phyloP scores from a whole-genome alignment of 64 coral and sea anemone genomes.

The Pocillopora damicornis region DNA sequence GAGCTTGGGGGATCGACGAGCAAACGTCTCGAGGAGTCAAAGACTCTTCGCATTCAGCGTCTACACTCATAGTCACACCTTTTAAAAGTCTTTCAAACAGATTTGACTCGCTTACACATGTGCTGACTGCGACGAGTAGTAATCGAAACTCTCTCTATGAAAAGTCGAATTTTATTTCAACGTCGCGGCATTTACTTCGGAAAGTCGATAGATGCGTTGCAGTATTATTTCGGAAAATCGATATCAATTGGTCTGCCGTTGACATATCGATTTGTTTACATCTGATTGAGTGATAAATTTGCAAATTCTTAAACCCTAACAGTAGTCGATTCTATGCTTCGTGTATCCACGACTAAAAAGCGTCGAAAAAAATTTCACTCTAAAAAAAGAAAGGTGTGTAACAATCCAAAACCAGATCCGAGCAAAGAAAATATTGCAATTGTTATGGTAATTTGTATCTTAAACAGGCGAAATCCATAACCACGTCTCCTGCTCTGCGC shows the following conservation, averaged over 20 bases:
- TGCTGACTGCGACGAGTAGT: constrained; percentile 3
- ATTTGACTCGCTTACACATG: neutral
- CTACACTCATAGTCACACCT: neutral
- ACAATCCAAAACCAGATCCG: constrained; percentile 43
- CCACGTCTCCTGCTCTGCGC: constrained; percentile 59
- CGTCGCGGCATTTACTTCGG: constrained; percentile 5
- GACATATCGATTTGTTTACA: constrained; percentile 22
- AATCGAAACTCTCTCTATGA: neutral
- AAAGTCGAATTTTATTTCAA: constrained; percentile 8
- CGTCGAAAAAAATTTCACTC: too few species aligned
- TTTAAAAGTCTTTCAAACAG: neutral
- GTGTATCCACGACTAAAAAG: too few species aligned
- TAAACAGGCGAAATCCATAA: constrained; percentile 64
- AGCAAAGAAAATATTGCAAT: constrained; percentile 64
- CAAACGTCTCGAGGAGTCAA: too few species aligned
- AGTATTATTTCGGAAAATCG: too few species aligned
- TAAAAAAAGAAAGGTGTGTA: constrained; percentile 6
- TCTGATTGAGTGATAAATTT: neutral
- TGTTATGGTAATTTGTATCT: constrained; percentile 63
- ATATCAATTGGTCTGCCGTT: neutral
- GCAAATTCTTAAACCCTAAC: too few species aligned
- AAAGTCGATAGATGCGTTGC: neutral
- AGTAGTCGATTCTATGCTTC: too few species aligned
- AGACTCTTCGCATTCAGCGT: too few species aligned
- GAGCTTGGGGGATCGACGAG: too few species aligned